Evolutionary conservation across 2,797 vertebrate species (phyloP).

Genomic region (Danio tinwini): DNA sequence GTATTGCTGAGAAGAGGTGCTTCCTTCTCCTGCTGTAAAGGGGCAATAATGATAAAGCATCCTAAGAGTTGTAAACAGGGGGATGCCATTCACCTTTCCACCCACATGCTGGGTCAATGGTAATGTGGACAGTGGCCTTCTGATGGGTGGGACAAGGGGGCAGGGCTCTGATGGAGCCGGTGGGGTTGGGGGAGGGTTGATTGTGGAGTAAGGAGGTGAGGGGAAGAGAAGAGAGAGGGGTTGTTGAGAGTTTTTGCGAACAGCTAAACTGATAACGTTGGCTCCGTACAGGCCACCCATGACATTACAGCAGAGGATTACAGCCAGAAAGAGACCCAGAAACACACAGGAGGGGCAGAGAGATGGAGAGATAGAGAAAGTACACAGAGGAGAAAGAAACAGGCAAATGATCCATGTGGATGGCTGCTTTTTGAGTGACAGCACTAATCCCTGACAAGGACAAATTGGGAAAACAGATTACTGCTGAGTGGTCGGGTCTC

Average conservation of each 20-base stretch:
- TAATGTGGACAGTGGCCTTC: conserved; percentile 56
- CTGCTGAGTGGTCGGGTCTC: conserved; percentile 67
- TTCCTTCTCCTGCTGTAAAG: conserved; percentile 54
- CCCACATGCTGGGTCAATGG: conserved; percentile 54
- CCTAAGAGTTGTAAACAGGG: conserved; percentile 55
- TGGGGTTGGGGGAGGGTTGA: conserved; percentile 51
- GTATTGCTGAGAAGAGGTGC: conserved; percentile 60
- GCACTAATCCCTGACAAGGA: conserved; percentile 71
- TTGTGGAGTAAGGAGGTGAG: conserved; percentile 35
- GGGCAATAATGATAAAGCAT: conserved; percentile 51
- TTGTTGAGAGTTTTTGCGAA: conserved; percentile 54
- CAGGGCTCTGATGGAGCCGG: conserved; percentile 20
- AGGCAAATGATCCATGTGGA: conserved; percentile 54
- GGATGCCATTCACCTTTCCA: conserved; percentile 53
- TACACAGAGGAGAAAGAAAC: conserved; percentile 29
- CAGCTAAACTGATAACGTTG: conserved; percentile 55
- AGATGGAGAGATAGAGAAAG: conserved; percentile 48
- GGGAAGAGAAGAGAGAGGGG: conserved; percentile 30
- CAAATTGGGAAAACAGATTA: conserved; percentile 75
- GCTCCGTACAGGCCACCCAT: conserved; percentile 33
- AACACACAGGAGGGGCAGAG: conserved; percentile 39
- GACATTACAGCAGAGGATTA: conserved; percentile 44
- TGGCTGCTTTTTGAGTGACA: conserved; percentile 71
- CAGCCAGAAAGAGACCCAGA: conserved; percentile 41
- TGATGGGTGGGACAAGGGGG: conserved; percentile 51